Evolutionary conservation across 2,888 invertebrate genomes (phyloP), one percentile per base, ranked within the genome.

Genomic region (Leptinotarsa juncta): DNA sequence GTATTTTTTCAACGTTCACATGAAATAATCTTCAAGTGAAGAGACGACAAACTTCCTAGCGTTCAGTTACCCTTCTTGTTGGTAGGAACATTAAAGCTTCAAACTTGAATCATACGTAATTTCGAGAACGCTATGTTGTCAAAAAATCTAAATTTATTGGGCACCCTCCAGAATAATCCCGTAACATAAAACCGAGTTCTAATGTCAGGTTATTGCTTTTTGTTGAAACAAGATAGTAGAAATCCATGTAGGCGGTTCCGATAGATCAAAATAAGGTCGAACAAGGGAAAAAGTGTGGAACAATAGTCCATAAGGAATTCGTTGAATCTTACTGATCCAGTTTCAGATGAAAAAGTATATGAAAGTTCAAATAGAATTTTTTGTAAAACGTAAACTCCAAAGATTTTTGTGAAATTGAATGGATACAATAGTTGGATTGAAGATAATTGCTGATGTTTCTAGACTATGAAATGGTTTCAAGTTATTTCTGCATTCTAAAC

Each of bases 121-220:
- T 15, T 23, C 23, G 4, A 57, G 23, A 20, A 23, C 57, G 23
- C 4, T 14, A 57, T 57, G 16, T 57, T 23, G 50, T 18, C 50
- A 66, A 49, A 50, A 66, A 42, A 32, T 50, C 49, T 20, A 7
- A 50, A 66, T 50, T 32, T 16, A 50, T 20, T 23, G 18, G 50
- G 2, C 48, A 16, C 57, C 57, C 57, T 15, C 14, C 23, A 57
- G 23, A 57, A 20, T 23, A 15, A 66, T 23, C 12, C 50, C 66
- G 48, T 50, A 48, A 66, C 23, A 66, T 66, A 67, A 67, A 67
- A 20, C 51, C 15, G 67, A 67, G 53, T 51, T 53, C 50, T 51
- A 26, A 67, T 67, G 26, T 32, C 26, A 49, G 50, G 50, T 66
- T 66, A 66, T 66, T 67, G 67, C 50, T 26, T 67, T 53, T 15